Base-by-base conservation (phyloP, 2,888 invertebrate genomes). In the Sesia bembeciformis region DNA sequence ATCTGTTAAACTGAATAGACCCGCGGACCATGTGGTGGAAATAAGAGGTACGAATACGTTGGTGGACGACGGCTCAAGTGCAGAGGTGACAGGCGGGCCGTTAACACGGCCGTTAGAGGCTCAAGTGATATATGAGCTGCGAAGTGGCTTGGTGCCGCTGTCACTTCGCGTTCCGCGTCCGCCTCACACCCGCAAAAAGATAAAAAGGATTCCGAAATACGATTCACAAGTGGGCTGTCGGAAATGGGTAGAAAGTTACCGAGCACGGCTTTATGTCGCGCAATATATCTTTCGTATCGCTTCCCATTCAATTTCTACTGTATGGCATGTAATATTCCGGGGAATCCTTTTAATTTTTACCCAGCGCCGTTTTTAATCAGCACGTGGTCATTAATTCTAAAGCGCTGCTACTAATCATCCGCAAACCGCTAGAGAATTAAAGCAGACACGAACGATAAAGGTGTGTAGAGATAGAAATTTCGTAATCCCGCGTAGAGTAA, bases 151-250 rank as follows among this genome's bases (percentile, higher is more conserved):
- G 74, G 80, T 81, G 84, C 78, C 82, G 76, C 82, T 85, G 86
- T 86, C 87, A 86, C 84, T 81, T 84, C 7, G 49, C 49, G n/a
- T 6, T 7, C 49, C 49, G 4, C 4, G 4, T 53, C 74, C 76
- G 74, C 80, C 68, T 71, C 70, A 69, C 72, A 64, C 74, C 76
- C 67, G 77, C 82, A 86, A 88, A 86, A 86, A 86, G 83, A 86
- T 85, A 86, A 88, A 88, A 88, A 85, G 81, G 81, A 84, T 79
- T 76, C 78, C 79, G 79, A 87, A 87, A 87, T 87, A 81, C 84
- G 84, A 86, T 84, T 86, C 85, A 84, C 81, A 84, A 88, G 86
- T 87, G 85, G 86, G 72, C 84, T 84, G 81, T 78, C 80, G 82
- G 85, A 84, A 87, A 87, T 84, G 81, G 85, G 81, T 80, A 81